phyloP scores from a whole-genome alignment of 2,113 vertebrate genomes.

The Struthidea cinerea region DNA sequence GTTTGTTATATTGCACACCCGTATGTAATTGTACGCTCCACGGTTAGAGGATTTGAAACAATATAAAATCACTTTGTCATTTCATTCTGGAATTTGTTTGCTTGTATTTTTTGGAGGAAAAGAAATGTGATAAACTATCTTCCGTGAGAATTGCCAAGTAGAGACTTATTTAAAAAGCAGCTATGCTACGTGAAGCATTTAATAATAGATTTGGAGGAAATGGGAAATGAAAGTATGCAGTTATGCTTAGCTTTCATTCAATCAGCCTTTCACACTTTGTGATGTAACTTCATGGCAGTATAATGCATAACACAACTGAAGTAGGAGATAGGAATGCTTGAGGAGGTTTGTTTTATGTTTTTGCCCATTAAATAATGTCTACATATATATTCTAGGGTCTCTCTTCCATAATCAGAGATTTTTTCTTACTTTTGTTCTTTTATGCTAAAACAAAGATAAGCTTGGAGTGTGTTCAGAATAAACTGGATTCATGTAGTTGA shows the following conservation, averaged over 20 bases:
- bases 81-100: not conserved
- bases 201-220: constrained; percentile 16
- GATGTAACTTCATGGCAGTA: not conserved
- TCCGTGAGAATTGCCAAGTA: not conserved
- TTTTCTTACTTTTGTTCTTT: not conserved
- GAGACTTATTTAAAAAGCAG: constrained; percentile 9
- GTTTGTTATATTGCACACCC: not conserved
- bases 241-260: constrained; percentile 27
- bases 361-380: not conserved
- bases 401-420: not conserved
- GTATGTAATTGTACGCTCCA: not conserved
- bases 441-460: not conserved
- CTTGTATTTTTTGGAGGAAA: not conserved
- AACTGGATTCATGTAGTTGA: not conserved
- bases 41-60: not conserved
- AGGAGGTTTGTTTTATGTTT: not conserved
- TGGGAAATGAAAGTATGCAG: not conserved
- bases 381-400: not conserved
- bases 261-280: not conserved
- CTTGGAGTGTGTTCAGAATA: not conserved
- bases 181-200: constrained; percentile 11
- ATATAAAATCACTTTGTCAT: not conserved
- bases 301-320: not conserved
- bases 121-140: not conserved
- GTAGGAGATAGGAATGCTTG: not conserved